A percentile compares a stretch with the other conserved stretches of the same genome.
Evolutionary conservation across 2,888 invertebrate species (phyloP).

Genomic region (Plagodis dolabraria): DNA sequence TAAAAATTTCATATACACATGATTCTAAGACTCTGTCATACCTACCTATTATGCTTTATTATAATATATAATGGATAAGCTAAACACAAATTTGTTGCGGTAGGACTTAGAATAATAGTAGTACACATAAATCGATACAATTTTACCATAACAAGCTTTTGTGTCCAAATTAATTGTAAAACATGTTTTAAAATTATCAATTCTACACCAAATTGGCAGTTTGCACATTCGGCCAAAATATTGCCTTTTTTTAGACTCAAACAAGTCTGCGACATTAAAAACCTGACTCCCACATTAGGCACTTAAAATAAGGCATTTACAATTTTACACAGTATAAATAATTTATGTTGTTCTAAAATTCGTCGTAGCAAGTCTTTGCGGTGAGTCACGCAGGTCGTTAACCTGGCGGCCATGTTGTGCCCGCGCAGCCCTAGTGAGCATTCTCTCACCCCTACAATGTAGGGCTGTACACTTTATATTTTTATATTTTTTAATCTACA

Average conservation of each 20-base stretch:
- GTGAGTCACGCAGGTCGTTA: conserved; percentile 75
- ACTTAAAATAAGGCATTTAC: conserved; percentile 28
- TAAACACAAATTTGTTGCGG: too few relatives aligned
- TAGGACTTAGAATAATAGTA: too few relatives aligned
- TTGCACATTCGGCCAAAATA: conserved; percentile 4
- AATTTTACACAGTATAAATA: too few relatives aligned
- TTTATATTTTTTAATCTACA: not conserved
- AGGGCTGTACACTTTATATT: conserved; percentile 1
- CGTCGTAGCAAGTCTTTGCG: conserved; percentile 59
- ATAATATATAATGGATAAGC: too few relatives aligned
- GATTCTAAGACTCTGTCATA: too few relatives aligned
- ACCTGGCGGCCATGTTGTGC: conserved; percentile 64
- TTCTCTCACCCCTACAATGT: conserved; percentile 34
- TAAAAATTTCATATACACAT: too few relatives aligned
- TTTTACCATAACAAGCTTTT: too few relatives aligned
- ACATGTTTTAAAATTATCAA: not conserved
- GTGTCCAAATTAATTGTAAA: not conserved
- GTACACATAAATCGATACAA: too few relatives aligned
- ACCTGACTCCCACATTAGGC: conserved; percentile 19
- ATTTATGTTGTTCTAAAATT: conserved; percentile 46
- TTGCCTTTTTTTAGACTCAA: conserved; percentile 22
- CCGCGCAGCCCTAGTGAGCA: conserved; percentile 50
- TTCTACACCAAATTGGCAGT: conserved; percentile 18
- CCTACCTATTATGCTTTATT: too few relatives aligned
- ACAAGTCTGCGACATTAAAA: conserved; percentile 17